Base-by-base conservation (phyloP, 2,888 invertebrate species). In the Bombyx huttoni region DNA sequence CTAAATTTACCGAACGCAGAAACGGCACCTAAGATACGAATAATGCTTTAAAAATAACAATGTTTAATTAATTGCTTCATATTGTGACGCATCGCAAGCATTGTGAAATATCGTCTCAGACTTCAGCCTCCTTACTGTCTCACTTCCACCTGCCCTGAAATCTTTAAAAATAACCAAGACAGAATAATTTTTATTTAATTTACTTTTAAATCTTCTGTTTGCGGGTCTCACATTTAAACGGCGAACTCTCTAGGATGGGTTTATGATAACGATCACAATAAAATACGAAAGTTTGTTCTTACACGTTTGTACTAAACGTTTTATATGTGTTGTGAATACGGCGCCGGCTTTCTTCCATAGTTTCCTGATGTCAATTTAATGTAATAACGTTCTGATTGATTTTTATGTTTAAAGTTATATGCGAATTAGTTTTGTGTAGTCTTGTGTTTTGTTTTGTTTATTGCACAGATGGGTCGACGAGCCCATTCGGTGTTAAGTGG, bases 201-300 rank as follows among this genome's bases (percentile, higher is more conserved):
- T n/a, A n/a, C n/a, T n/a, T n/a, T 8, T 40, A 40, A 40, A 12
- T 40, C 12, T 40, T 6, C 9, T 40, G 40, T 40, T 40, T 40
- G 12, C 12, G 40, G 8, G 3, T 12, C 40, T 40, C 9, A 86
- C 81, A 84, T 85, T 85, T 84, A 84, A 82, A 78, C 73, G 74
- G 72, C 69, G 66, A 69, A 68, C 73, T 71, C 78, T 73, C 68
- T 62, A 64, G 70, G 67, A 64, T 60, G 66, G 65, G 63, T 87
- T 86, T 86, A 87, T 84, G 86, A 87, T 88, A 86, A 87, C 81
- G 85, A 84, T 85, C 83, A 71, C 75, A 83, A 86, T 88, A 87
- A 87, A 88, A 87, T 87, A 87, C 87, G 84, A 81, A 86, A 87
- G 75, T 87, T 87, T 84, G 81, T 81, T 79, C 78, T 78, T 77